These are phyloP conservation scores for Panonychus citri DNA, from an alignment of 1,140 invertebrate genomes.

Conservation along the genomic window DNA sequence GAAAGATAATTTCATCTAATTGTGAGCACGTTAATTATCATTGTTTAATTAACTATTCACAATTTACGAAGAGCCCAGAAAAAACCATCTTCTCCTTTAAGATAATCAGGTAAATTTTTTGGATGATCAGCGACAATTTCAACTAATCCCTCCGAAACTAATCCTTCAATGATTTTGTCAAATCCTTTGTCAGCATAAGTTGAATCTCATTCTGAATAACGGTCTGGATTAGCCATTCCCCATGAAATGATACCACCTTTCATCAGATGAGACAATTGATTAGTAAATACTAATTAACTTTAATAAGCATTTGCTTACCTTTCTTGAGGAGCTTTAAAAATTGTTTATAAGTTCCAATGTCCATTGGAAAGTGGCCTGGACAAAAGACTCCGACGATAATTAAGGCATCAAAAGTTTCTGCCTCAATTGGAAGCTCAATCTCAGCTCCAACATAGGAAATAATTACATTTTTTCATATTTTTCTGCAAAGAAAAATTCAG, in stretches of 20 bases:
- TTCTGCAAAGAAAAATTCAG: background rate
- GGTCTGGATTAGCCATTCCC: background rate
- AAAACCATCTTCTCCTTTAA: background rate
- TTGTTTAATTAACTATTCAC: too few species aligned
- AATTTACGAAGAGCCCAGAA: background rate
- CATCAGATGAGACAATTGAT: background rate
- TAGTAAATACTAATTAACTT: background rate
- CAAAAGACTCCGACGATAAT: slow-evolving; percentile 12
- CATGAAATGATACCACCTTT: background rate
- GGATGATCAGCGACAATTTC: background rate
- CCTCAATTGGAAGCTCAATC: slow-evolving; percentile 7
- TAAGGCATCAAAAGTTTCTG: slow-evolving; percentile 11
- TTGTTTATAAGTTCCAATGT: slow-evolving; percentile 8
- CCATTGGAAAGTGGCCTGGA: slow-evolving; percentile 12
- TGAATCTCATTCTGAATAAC: background rate
- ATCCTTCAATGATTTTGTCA: background rate
- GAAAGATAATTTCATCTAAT: too few species aligned
- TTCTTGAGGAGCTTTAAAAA: slow-evolving; percentile 10
- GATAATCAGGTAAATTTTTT: background rate
- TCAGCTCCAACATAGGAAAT: slow-evolving; percentile 5
- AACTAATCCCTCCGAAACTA: background rate
- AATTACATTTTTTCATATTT: slow-evolving; percentile 10
- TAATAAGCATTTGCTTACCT: slow-evolving; percentile 4
- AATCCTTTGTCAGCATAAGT: background rate
- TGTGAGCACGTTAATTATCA: too few species aligned